Evolutionary conservation across 92 coral and sea anemone genomes (phyloP).

Genomic region (Porites lobata): DNA sequence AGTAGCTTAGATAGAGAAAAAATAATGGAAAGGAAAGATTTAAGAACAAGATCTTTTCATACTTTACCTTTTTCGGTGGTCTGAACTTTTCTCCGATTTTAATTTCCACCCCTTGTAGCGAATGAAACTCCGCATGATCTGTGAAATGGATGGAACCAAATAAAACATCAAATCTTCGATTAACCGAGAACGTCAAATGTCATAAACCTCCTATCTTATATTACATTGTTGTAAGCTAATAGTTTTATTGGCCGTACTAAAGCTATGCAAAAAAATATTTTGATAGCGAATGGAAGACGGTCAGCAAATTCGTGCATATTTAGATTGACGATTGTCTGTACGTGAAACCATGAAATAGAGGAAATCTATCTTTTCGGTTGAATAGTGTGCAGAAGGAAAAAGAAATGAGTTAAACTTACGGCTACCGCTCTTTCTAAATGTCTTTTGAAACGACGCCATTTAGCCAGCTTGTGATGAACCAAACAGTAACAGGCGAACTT

Average conservation of each 20-base stretch:
- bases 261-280: neutral
- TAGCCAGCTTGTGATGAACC: neutral
- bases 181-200: no score
- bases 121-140: conserved; percentile 92
- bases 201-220: neutral
- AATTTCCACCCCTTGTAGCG: conserved; percentile 91
- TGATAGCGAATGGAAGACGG: neutral
- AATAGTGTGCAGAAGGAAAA: neutral
- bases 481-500: neutral
- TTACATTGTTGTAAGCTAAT: neutral
- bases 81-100: conserved; percentile 92
- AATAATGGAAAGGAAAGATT: no score
- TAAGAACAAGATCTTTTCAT: neutral
- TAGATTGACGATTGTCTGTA: no score
- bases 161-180: neutral
- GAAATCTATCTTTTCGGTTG: neutral
- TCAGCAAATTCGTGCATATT: neutral
- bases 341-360: neutral
- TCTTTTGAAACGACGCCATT: conserved; percentile 67
- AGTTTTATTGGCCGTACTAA: neutral
- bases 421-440: conserved; percentile 81
- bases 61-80: conserved; percentile 93
- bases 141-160: neutral
- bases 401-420: conserved; percentile 62
- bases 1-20: no score